Conservation (phyloP, 1,140 invertebrate species). For the Halotydeus destructor region DNA sequence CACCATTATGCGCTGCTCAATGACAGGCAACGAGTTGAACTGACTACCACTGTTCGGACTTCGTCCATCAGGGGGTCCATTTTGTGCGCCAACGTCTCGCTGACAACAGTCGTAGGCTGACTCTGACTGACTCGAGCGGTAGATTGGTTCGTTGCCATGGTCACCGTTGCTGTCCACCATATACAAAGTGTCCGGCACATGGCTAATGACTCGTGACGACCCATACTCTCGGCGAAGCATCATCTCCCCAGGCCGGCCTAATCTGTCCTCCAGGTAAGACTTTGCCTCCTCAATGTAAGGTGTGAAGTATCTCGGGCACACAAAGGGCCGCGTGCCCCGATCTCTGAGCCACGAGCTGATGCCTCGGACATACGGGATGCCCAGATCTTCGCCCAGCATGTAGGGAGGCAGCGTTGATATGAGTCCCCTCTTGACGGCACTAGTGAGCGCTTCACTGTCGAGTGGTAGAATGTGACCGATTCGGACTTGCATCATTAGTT, state of each 20-base stretch:
- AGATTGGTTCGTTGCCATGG: too few species aligned
- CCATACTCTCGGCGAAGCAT: conserved; percentile 29
- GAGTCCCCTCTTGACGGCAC: conserved; percentile 53
- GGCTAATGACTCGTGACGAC: conserved; percentile 22
- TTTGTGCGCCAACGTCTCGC: too few species aligned
- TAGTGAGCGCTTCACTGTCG: conserved; percentile 53
- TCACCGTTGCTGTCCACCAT: conserved; percentile 45
- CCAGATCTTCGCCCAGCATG: conserved; percentile 44
- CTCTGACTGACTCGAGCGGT: too few species aligned
- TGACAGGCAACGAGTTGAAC: conserved; percentile 7
- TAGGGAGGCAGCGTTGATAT: conserved; percentile 63
- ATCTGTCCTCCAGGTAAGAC: conserved; percentile 57
- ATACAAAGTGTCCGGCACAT: conserved; percentile 76
- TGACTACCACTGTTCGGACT: neutral
- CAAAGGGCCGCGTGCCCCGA: conserved; percentile 47
- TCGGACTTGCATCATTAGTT: conserved; percentile 54
- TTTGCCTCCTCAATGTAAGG: conserved; percentile 86
- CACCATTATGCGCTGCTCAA: conserved; percentile 21
- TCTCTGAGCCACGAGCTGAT: conserved; percentile 66
- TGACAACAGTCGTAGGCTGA: too few species aligned
- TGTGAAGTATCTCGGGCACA: conserved; percentile 66
- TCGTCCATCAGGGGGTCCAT: neutral
- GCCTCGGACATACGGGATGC: conserved; percentile 32
- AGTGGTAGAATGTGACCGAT: conserved; percentile 72
- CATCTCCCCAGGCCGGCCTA: conserved; percentile 40